phyloP scores from a whole-genome alignment of 1,140 invertebrate species.

The Onthophagus taurus region DNA sequence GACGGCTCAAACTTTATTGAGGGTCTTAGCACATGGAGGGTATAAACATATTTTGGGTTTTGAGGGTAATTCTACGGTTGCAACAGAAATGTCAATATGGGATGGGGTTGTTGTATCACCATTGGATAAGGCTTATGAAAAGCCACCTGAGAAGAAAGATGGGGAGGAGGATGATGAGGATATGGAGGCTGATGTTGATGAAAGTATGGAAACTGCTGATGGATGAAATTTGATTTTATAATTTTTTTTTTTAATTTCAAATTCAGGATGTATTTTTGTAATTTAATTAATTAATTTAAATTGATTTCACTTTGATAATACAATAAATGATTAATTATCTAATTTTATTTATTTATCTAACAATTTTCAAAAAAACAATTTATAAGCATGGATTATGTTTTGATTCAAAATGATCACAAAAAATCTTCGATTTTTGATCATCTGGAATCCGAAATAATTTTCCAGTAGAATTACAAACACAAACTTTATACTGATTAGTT shows the following conservation, averaged over 20 bases:
- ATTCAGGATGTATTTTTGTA: background rate
- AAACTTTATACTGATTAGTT: conserved; percentile 67
- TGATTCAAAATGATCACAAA: conserved; percentile 54
- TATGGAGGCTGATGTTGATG: conserved; percentile 43
- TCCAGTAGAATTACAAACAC: conserved; percentile 78
- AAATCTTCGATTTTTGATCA: conserved; percentile 39
- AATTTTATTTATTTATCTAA: too few relatives aligned
- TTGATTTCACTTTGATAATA: conserved; percentile 2
- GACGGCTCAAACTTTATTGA: conserved; percentile 76
- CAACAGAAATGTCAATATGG: conserved; percentile 85
- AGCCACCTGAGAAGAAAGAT: conserved; percentile 43
- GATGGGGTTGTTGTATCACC: conserved; percentile 90
- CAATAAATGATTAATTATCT: too few relatives aligned
- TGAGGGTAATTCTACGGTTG: conserved; percentile 59
- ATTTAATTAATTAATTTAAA: conserved; percentile 4
- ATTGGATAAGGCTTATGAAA: conserved; percentile 81
- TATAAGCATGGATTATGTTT: conserved; percentile 62
- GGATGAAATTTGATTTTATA: conserved; percentile 5
- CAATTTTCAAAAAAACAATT: too few relatives aligned
- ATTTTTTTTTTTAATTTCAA: background rate
- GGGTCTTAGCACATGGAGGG: conserved; percentile 85
- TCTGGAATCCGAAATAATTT: conserved; percentile 65
- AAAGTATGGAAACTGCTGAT: conserved; percentile 37
- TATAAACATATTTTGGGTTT: conserved; percentile 81
- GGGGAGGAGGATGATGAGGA: conserved; percentile 44